Conservation (phyloP, 2,113 vertebrate species). For the Pandion haliaetus region DNA sequence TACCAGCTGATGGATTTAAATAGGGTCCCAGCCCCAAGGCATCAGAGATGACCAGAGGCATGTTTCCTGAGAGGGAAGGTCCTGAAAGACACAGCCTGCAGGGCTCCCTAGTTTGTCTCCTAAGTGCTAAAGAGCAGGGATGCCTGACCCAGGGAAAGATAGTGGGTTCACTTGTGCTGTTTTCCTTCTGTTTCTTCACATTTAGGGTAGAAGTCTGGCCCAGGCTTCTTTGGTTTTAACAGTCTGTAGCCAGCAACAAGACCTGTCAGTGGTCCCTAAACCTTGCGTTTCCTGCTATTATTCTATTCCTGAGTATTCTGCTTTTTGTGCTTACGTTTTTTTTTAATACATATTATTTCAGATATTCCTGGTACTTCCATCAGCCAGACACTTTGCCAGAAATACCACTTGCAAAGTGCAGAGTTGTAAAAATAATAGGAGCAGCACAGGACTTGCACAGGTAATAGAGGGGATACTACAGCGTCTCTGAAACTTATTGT, state of each 20-base stretch:
- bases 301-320: not conserved
- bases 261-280: not conserved
- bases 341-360: not conserved
- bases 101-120: not conserved
- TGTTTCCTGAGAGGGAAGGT: not conserved
- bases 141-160: not conserved
- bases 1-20: conserved; percentile 1
- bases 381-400: not conserved
- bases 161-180: not conserved
- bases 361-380: not conserved
- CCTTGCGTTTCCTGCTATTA: not conserved
- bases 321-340: not conserved
- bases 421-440: not conserved
- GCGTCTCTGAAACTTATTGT: not conserved
- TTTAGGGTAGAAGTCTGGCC: not conserved
- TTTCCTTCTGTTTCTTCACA: not conserved
- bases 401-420: not conserved
- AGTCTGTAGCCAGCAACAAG: not conserved
- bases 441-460: not conserved
- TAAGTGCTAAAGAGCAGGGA: not conserved
- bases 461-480: not conserved
- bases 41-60: not conserved
- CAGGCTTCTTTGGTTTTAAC: not conserved
- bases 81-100: not conserved
- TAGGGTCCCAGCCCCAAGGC: not conserved